These are phyloP conservation scores for Palythoa grandiflora DNA, from an alignment of 92 coral and sea anemone species.

Conservation along the genomic window DNA sequence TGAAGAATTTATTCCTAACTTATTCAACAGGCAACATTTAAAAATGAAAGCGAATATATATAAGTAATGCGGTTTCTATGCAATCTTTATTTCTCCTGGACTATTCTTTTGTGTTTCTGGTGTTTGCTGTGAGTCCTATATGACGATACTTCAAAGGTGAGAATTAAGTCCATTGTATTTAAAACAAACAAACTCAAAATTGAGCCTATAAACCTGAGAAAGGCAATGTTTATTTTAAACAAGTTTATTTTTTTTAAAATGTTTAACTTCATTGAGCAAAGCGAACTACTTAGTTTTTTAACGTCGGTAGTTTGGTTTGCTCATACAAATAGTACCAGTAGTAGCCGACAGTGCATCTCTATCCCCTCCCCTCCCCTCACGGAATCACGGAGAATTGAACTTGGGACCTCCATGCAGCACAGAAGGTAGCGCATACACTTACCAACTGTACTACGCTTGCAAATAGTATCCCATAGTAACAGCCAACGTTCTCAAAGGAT, in stretches of 20 bases:
- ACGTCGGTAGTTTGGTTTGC: too few relatives aligned
- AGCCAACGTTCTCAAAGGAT: not conserved
- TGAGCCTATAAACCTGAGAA: not conserved
- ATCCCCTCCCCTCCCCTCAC: too few relatives aligned
- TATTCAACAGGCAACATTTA: not conserved
- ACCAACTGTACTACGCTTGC: not conserved
- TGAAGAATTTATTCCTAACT: not conserved
- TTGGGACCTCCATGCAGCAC: too few relatives aligned
- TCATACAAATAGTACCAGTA: too few relatives aligned
- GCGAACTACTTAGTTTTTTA: too few relatives aligned
- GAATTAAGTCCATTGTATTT: not conserved
- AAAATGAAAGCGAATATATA: slow-evolving; percentile 10
- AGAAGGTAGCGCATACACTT: too few relatives aligned
- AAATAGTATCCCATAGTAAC: not conserved
- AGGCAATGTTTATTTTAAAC: not conserved
- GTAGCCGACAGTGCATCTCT: too few relatives aligned
- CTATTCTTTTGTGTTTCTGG: slow-evolving; percentile 11
- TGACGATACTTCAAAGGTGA: not conserved
- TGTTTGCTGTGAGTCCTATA: not conserved
- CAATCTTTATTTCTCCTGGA: not conserved
- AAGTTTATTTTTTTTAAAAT: not conserved
- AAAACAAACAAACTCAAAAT: not conserved
- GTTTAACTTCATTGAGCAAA: too few relatives aligned
- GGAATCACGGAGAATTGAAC: too few relatives aligned
- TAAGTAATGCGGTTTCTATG: slow-evolving; percentile 27